Evolutionary conservation across 2,888 invertebrate genomes (phyloP), one percentile per base, ranked within the genome.

Genomic region (Isoperla grammatica): DNA sequence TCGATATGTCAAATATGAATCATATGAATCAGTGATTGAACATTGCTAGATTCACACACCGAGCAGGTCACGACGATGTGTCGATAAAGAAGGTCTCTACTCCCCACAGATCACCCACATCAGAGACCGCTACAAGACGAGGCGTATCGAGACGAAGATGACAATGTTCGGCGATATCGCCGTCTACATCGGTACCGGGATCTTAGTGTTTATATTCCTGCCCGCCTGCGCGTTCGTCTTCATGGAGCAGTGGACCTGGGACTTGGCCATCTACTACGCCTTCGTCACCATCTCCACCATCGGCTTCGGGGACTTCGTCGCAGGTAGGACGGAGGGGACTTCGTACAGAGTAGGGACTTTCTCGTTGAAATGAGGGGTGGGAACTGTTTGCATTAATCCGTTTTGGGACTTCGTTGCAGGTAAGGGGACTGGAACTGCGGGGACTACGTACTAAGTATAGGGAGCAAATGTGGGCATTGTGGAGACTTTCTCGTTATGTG

Each of bases 271-370:
- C 43, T 95, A 94, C 72, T 95, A 89, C 70, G 87, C 91, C 17
- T 94, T 90, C 71, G 90, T 92, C 12, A 90, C 91, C 0, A 79
- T 90, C 11, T 88, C 91, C 2, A 92, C 92, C 2, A 94, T 95
- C 65, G 94, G 94, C 40, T 95, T 94, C 73, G 95, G 95, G n/a
- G 95, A 95, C 73, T 85, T 84, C 70, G 93, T 95, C 29, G 92
- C 94, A 73, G 90, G 90, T 89, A 75, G 69, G 57, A 11, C 1
- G 37, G 29, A 6, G 29, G 29, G 29, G 29, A 29, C 29, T 29
- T 4, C 29, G 29, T 4, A 6, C 29, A 6, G 29, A 29, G 29
- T 29, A 29, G 8, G 29, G 29, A 29, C 29, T 29, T 29, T n/a
- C n/a, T n/a, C n/a, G n/a, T n/a, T n/a, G n/a, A n/a, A n/a, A n/a